Percentiles rank a stretch among this genome's conserved stretches.
These are phyloP conservation scores for Phyllostomus discolor DNA, from an alignment of 2,113 vertebrate species.

Conservation along the genomic window DNA sequence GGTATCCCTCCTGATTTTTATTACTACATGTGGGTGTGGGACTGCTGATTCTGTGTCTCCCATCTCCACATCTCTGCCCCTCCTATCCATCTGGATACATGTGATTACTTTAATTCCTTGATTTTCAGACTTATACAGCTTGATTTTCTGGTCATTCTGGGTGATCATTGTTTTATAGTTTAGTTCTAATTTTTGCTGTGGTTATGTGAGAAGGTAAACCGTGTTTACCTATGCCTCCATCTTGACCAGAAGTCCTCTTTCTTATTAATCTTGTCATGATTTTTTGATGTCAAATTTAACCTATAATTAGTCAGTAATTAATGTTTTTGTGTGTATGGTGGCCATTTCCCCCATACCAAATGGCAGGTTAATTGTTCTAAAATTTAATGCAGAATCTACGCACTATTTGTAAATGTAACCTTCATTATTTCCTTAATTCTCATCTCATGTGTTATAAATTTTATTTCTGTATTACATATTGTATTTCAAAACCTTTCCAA, in stretches of 20 bases:
- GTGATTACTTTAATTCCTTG: too few relatives aligned
- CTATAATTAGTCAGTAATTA: not conserved
- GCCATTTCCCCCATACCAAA: not conserved
- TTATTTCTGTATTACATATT: constrained; percentile 25
- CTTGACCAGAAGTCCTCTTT: not conserved
- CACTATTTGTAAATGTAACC: not conserved
- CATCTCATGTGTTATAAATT: not conserved
- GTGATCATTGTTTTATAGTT: too few relatives aligned
- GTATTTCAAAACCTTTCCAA: not conserved
- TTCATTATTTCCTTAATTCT: not conserved
- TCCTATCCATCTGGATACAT: too few relatives aligned
- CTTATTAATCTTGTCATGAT: not conserved
- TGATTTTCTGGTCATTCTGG: too few relatives aligned
- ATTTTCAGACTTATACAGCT: too few relatives aligned
- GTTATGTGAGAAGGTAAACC: too few relatives aligned
- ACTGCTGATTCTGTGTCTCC: too few relatives aligned
- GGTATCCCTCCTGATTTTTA: too few relatives aligned
- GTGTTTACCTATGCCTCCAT: too few relatives aligned
- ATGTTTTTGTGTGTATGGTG: not conserved
- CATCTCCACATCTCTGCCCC: too few relatives aligned
- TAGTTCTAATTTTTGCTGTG: too few relatives aligned
- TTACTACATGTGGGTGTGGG: too few relatives aligned
- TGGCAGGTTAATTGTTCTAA: not conserved
- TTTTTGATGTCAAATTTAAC: not conserved
- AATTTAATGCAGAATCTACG: not conserved